phyloP scores from a whole-genome alignment of 2,888 invertebrate genomes.

The Exocentrus adspersus region DNA sequence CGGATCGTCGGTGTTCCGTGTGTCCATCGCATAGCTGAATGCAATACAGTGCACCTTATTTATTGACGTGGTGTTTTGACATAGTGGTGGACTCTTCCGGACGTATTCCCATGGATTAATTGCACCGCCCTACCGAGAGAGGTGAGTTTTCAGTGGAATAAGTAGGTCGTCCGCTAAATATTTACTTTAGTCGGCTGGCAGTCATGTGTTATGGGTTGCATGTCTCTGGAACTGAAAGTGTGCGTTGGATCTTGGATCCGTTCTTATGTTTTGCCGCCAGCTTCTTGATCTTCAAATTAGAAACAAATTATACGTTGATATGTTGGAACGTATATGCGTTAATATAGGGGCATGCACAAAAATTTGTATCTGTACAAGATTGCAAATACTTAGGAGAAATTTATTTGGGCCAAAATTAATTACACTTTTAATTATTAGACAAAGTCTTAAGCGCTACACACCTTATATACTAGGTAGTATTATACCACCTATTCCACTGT shows the following conservation, averaged over 20 bases:
- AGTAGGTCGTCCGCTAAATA: constrained; percentile 52
- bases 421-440: too few relatives aligned
- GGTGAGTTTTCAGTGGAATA: constrained; percentile 39
- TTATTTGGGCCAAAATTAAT: too few relatives aligned
- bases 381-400: too few relatives aligned
- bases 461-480: too few relatives aligned
- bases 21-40: constrained; percentile 32
- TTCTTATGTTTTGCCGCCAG: constrained; percentile 1
- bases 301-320: too few relatives aligned
- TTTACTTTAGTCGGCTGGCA: constrained; percentile 50
- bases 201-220: constrained; percentile 53
- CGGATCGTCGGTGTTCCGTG: constrained; percentile 30
- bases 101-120: constrained; percentile 30
- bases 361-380: too few relatives aligned
- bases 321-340: too few relatives aligned
- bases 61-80: constrained; percentile 32
- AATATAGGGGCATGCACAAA: too few relatives aligned
- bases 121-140: constrained; percentile 20
- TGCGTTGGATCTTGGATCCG: constrained; percentile 9
- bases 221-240: constrained; percentile 30
- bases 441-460: too few relatives aligned
- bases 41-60: constrained; percentile 37
- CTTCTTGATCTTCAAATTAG: constrained; percentile 19
- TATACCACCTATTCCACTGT: too few relatives aligned
- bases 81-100: constrained; percentile 27